A percentile compares a stretch with the other conserved stretches of the same genome.
Conservation (phyloP, 2,113 vertebrate species). For the Okapia johnstoni region DNA sequence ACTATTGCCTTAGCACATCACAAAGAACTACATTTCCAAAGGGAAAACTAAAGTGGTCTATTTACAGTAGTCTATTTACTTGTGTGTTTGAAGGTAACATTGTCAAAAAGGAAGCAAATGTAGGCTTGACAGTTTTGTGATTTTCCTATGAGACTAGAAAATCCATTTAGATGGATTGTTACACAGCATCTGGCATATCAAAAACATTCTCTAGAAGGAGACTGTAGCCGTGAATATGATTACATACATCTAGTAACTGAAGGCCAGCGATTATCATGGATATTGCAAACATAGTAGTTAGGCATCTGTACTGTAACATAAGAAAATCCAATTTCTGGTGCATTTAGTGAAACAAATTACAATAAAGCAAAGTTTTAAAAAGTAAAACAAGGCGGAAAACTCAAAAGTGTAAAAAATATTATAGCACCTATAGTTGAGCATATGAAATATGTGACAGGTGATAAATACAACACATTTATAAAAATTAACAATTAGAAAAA, state of each 20-base stretch:
- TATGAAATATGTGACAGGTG: background rate
- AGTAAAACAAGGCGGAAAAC: background rate
- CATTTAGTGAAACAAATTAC: background rate
- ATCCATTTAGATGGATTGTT: background rate
- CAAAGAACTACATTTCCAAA: background rate
- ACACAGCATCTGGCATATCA: background rate
- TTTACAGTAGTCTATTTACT: background rate
- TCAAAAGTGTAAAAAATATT: background rate
- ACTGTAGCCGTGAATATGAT: background rate
- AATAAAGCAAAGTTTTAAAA: background rate
- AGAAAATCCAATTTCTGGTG: background rate
- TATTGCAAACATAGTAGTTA: background rate
- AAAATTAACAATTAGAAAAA: background rate
- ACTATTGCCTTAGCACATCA: background rate
- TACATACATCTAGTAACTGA: background rate
- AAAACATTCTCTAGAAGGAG: background rate
- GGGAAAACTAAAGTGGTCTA: background rate
- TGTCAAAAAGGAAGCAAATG: conserved; percentile 22
- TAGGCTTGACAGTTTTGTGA: background rate
- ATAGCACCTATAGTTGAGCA: background rate
- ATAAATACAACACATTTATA: background rate
- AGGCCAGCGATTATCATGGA: background rate
- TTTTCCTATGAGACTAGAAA: conserved; percentile 6
- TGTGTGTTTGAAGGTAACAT: background rate
- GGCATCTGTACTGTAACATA: background rate